These are phyloP conservation scores for Brachionus rubens DNA, from an alignment of 1,140 invertebrate species.

Conservation along the genomic window DNA sequence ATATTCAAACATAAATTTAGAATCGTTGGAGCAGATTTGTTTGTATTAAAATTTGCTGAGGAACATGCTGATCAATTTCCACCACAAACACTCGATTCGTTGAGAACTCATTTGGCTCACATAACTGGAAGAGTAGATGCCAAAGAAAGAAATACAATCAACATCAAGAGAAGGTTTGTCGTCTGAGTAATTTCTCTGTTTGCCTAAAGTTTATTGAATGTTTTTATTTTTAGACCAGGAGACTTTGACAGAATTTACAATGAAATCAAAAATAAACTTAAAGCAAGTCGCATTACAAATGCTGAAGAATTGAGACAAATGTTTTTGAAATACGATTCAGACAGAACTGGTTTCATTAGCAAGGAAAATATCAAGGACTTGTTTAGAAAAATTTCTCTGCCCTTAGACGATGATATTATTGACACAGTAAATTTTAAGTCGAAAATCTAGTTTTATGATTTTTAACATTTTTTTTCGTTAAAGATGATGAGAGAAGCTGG, in stretches of 20 bases:
- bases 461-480: background rate
- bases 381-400: slow-evolving; percentile 55
- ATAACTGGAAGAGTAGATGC: slow-evolving; percentile 39
- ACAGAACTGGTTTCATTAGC: slow-evolving; percentile 56
- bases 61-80: slow-evolving; percentile 56
- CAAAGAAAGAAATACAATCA: background rate
- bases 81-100: slow-evolving; percentile 48
- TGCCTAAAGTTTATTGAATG: background rate
- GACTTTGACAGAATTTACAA: slow-evolving; percentile 33
- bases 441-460: background rate
- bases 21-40: slow-evolving; percentile 59
- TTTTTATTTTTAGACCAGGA: slow-evolving; percentile 6
- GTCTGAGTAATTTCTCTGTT: background rate
- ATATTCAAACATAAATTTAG: slow-evolving; percentile 58
- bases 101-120: slow-evolving; percentile 40
- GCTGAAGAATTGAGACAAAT: slow-evolving; percentile 57
- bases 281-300: slow-evolving; percentile 59
- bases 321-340: slow-evolving; percentile 58
- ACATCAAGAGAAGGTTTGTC: slow-evolving; percentile 19
- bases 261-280: slow-evolving; percentile 57
- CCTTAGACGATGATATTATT: slow-evolving; percentile 59
- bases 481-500: slow-evolving; percentile 33
- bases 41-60: slow-evolving; percentile 60
- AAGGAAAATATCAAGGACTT: slow-evolving; percentile 55
- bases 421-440: slow-evolving; percentile 50